Percentiles rank a stretch among this genome's conserved stretches.
Evolutionary conservation across 2,888 invertebrate genomes (phyloP).

Genomic region (Bimastos eiseni): DNA sequence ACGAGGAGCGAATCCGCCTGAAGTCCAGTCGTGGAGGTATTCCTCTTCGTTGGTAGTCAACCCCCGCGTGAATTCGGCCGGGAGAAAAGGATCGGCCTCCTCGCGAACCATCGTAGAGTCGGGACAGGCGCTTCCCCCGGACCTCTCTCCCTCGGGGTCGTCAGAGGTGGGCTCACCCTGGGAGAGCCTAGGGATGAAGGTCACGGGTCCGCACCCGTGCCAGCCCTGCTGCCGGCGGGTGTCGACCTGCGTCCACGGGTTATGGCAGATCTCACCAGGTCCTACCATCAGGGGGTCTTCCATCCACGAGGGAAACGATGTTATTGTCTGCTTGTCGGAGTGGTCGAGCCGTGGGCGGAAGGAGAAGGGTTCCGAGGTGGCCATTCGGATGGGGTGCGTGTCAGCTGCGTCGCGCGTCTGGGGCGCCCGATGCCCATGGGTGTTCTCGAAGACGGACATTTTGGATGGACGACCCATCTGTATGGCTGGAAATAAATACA

Average conservation of each 20-base stretch:
- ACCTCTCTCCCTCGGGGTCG: not conserved
- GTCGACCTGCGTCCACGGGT: not conserved
- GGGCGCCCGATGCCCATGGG: not conserved
- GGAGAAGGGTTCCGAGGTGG: not conserved
- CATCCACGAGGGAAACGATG: not conserved
- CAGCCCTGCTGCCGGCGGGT: not conserved
- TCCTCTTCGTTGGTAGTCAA: not conserved
- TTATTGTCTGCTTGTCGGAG: not conserved
- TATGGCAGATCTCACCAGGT: not conserved
- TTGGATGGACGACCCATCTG: constrained; percentile 44
- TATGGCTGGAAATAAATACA: constrained; percentile 38
- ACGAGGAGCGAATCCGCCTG: not conserved
- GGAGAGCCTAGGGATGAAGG: not conserved
- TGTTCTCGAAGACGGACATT: constrained; percentile 2
- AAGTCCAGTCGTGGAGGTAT: not conserved
- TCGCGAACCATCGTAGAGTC: not conserved
- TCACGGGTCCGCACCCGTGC: not conserved
- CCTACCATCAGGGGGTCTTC: not conserved
- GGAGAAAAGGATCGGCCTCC: not conserved
- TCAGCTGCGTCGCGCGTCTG: not conserved
- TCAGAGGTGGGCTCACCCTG: not conserved
- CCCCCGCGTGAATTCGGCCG: not conserved
- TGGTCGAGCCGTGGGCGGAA: not conserved
- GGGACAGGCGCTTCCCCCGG: not conserved
- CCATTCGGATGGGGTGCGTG: not conserved